phyloP scores from a whole-genome alignment of 2,113 vertebrate genomes.

The Pelmatolapia mariae region DNA sequence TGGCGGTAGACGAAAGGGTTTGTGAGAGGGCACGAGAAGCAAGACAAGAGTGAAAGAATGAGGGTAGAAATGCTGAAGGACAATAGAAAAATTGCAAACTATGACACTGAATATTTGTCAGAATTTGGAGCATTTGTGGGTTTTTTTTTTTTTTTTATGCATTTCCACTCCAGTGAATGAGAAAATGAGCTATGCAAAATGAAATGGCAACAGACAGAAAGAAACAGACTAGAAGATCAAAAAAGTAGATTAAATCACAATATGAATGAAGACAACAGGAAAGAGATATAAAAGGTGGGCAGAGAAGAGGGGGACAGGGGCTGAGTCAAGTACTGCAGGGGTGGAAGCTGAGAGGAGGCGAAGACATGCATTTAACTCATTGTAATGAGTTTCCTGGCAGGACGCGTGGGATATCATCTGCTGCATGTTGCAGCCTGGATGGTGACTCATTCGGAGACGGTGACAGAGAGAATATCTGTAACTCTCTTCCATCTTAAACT shows the following conservation, averaged over 20 bases:
- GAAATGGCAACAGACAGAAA: neutral
- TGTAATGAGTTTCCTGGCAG: slow-evolving; percentile 19
- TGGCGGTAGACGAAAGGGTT: neutral
- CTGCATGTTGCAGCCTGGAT: neutral
- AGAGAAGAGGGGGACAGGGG: neutral
- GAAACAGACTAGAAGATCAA: neutral
- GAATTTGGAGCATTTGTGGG: neutral
- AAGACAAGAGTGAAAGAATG: neutral
- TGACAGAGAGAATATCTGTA: neutral
- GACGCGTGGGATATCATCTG: slow-evolving; percentile 3
- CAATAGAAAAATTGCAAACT: neutral
- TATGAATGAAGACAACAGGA: neutral
- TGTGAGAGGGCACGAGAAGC: neutral
- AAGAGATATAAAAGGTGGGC: neutral
- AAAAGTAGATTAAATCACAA: neutral
- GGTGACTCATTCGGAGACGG: slow-evolving; percentile 22
- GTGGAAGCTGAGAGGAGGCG: neutral
- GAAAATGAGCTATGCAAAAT: neutral
- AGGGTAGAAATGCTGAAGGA: neutral
- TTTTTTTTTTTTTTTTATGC: fast-evolving
- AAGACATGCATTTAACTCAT: slow-evolving; percentile 21
- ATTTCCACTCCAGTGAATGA: neutral
- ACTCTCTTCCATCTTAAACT: neutral
- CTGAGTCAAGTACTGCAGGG: neutral
- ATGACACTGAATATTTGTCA: neutral